A percentile compares a stretch with the other conserved stretches of the same genome.
These are phyloP conservation scores for Echinometra lucunter DNA, from an alignment of 53 echinoderm and acorn worm genomes.

Conservation along the genomic window DNA sequence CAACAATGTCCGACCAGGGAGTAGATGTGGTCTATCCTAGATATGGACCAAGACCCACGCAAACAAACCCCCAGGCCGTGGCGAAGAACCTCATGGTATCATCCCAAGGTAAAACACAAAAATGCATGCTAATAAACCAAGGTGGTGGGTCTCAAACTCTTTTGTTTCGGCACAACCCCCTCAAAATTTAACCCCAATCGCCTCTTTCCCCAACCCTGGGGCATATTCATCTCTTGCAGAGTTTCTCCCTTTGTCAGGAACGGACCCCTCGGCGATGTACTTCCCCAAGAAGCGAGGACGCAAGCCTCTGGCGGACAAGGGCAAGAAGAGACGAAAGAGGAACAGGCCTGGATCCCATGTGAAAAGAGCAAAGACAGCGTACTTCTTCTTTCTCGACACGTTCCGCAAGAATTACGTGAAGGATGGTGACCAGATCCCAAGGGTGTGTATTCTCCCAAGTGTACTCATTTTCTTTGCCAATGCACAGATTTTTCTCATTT, in stretches of 20 bases:
- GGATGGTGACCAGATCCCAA: constrained; percentile 97
- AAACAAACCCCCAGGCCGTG: constrained; percentile 49
- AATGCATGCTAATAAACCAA: constrained; percentile 46
- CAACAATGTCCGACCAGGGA: constrained; percentile 36
- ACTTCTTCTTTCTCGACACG: constrained; percentile 95
- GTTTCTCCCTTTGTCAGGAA: constrained; percentile 73
- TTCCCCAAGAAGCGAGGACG: constrained; percentile 92
- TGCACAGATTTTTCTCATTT: constrained; percentile 48
- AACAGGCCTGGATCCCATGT: constrained; percentile 95
- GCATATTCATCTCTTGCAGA: constrained; percentile 72
- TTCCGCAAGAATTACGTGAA: constrained; percentile 98
- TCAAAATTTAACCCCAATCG: constrained; percentile 59
- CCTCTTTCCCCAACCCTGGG: constrained; percentile 59
- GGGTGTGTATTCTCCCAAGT: constrained; percentile 72
- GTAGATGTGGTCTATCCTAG: constrained; percentile 48
- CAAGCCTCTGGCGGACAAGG: constrained; percentile 92
- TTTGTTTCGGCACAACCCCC: constrained; percentile 31
- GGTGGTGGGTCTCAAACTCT: constrained; percentile 52
- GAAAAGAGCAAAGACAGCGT: constrained; percentile 95
- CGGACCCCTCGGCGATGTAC: constrained; percentile 76
- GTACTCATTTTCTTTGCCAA: background rate
- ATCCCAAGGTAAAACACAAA: constrained; percentile 51
- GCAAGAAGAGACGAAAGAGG: constrained; percentile 93
- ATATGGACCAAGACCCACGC: constrained; percentile 49
- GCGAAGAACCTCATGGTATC: constrained; percentile 52